A percentile compares a stretch with the other conserved stretches of the same genome.
These are phyloP conservation scores for Parascotia fuliginaria DNA, from an alignment of 2,888 invertebrate species.

Conservation along the genomic window DNA sequence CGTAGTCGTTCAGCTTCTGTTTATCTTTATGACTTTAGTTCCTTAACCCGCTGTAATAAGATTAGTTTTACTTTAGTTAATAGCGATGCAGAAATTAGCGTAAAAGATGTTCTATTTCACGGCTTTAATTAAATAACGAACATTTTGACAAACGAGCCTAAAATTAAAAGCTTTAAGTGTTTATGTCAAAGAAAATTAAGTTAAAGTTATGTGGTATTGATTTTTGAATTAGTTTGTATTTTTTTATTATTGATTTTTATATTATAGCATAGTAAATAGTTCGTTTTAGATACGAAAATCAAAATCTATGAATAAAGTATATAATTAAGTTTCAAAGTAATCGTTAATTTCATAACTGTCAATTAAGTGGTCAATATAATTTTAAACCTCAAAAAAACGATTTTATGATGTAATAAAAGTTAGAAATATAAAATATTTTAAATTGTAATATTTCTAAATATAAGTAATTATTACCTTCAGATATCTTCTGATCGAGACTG, in stretches of 20 bases:
- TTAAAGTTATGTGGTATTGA: conserved; percentile 16
- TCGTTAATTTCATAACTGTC: conserved; percentile 10
- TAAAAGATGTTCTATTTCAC: conserved; percentile 28
- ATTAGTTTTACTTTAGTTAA: conserved; percentile 10
- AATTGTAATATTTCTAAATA: conserved; percentile 15
- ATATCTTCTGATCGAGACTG: conserved; percentile 43
- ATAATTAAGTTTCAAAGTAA: background rate
- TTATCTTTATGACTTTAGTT: too few relatives aligned
- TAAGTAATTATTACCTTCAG: conserved; percentile 36
- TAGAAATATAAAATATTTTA: conserved; percentile 7
- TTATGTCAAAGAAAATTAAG: conserved; percentile 71
- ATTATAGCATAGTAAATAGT: too few relatives aligned
- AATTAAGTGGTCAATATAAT: conserved; percentile 29
- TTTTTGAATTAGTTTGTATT: conserved; percentile 12
- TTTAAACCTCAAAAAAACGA: conserved; percentile 21
- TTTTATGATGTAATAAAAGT: conserved; percentile 15
- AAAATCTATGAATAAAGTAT: background rate
- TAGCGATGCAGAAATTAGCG: conserved; percentile 22
- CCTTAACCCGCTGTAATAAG: background rate
- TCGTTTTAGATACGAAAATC: too few relatives aligned
- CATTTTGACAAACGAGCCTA: conserved; percentile 60
- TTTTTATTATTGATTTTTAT: background rate
- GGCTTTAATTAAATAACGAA: conserved; percentile 41
- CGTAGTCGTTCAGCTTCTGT: too few relatives aligned
- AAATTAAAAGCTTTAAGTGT: conserved; percentile 78